phyloP scores from a whole-genome alignment of 2,888 invertebrate species.

The Marronus borbonicus region DNA sequence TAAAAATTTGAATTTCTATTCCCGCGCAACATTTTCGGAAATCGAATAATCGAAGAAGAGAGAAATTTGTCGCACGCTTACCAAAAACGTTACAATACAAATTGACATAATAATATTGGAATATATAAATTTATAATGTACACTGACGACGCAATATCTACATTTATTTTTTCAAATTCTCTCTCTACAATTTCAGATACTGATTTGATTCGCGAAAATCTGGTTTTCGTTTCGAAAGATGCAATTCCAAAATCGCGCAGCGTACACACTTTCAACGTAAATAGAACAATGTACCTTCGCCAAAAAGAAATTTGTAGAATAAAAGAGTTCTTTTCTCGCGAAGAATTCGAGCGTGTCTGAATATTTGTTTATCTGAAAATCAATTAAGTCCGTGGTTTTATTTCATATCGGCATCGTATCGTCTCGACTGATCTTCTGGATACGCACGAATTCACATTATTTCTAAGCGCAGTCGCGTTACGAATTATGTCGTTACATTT shows the following conservation, averaged over 20 bases:
- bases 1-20: background rate
- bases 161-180: background rate
- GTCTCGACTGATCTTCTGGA: background rate
- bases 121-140: constrained; percentile 12
- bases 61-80: background rate
- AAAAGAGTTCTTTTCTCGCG: constrained; percentile 1
- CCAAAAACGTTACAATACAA: background rate
- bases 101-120: constrained; percentile 2
- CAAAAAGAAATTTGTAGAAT: constrained; percentile 1
- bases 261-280: background rate
- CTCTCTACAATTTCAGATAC: background rate
- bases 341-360: constrained; percentile 27
- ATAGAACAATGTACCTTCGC: background rate
- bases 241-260: background rate
- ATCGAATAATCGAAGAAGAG: background rate
- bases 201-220: background rate
- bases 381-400: constrained; percentile 33
- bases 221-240: background rate
- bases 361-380: constrained; percentile 36
- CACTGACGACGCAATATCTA: too few relatives aligned
- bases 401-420: constrained; percentile 20
- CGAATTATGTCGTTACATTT: background rate
- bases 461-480: background rate
- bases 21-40: background rate
- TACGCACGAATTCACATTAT: constrained; percentile 42